Percentiles rank a stretch among this genome's conserved stretches.
These are phyloP conservation scores for Eupithecia dodoneata DNA, from an alignment of 2,888 invertebrate species.

Conservation along the genomic window DNA sequence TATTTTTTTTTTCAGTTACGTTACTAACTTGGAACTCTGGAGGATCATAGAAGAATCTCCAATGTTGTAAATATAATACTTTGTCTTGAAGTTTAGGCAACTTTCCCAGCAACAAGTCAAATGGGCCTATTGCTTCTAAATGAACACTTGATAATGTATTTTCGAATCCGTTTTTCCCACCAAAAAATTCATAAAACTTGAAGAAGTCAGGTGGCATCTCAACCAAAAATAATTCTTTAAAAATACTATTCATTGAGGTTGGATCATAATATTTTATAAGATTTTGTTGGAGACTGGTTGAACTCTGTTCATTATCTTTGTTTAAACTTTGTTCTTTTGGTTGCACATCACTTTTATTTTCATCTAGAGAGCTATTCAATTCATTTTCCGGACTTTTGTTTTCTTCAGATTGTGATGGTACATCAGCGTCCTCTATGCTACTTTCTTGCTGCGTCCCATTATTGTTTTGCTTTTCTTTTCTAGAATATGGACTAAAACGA, in stretches of 20 bases:
- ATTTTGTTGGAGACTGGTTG: background rate
- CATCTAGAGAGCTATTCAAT: background rate
- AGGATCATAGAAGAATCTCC: constrained; percentile 96
- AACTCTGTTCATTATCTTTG: background rate
- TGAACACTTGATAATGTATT: constrained; percentile 87
- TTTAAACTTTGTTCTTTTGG: constrained; percentile 1
- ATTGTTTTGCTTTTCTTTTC: constrained; percentile 26
- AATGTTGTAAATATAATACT: constrained; percentile 89
- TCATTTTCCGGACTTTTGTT: background rate
- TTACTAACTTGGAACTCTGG: constrained; percentile 93
- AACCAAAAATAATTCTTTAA: constrained; percentile 90
- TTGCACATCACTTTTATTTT: background rate
- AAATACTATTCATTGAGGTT: constrained; percentile 80
- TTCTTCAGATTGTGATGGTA: background rate
- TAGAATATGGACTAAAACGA: constrained; percentile 58
- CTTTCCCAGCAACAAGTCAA: constrained; percentile 89
- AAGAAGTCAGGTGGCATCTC: constrained; percentile 97
- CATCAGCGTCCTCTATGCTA: constrained; percentile 3
- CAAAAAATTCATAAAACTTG: constrained; percentile 91
- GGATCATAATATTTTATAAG: constrained; percentile 59
- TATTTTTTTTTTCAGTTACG: background rate
- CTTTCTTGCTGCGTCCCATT: constrained; percentile 1
- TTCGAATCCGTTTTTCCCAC: constrained; percentile 80
- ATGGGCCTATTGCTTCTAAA: constrained; percentile 93
- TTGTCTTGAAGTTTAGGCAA: constrained; percentile 83